Evolutionary conservation across 2,888 invertebrate genomes (phyloP).

Genomic region (Habrosyne pyritoides): DNA sequence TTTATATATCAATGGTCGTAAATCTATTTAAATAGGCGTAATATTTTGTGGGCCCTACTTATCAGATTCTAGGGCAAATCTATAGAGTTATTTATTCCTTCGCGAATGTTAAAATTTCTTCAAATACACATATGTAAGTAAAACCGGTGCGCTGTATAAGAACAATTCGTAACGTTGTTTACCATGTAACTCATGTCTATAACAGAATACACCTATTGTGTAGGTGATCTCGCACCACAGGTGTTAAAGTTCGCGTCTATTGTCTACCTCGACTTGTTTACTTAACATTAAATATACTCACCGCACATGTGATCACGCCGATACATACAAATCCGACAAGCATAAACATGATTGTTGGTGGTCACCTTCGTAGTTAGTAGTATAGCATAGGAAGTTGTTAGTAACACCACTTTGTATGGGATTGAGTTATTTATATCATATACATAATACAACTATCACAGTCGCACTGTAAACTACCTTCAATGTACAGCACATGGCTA

Average conservation of each 20-base stretch:
- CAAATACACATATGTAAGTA: neutral
- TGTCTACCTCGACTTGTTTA: constrained; percentile 46
- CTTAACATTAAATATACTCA: constrained; percentile 25
- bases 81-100: too few species aligned
- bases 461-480: neutral
- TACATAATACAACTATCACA: too few species aligned
- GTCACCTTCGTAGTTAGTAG: neutral
- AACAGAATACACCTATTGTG: neutral
- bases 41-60: too few species aligned
- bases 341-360: neutral
- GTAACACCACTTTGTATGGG: neutral
- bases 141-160: neutral
- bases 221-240: neutral
- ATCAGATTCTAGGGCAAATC: too few species aligned
- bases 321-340: neutral
- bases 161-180: neutral
- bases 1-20: too few species aligned
- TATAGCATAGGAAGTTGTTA: neutral
- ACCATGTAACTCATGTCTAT: neutral
- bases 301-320: neutral
- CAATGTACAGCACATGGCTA: neutral
- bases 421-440: neutral
- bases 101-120: neutral
- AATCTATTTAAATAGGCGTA: too few species aligned
- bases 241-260: constrained; percentile 24